A percentile compares a stretch with the other conserved stretches of the same genome.
These are phyloP conservation scores for Leptinotarsa tumamoca DNA, from an alignment of 2,888 invertebrate genomes.

Conservation along the genomic window DNA sequence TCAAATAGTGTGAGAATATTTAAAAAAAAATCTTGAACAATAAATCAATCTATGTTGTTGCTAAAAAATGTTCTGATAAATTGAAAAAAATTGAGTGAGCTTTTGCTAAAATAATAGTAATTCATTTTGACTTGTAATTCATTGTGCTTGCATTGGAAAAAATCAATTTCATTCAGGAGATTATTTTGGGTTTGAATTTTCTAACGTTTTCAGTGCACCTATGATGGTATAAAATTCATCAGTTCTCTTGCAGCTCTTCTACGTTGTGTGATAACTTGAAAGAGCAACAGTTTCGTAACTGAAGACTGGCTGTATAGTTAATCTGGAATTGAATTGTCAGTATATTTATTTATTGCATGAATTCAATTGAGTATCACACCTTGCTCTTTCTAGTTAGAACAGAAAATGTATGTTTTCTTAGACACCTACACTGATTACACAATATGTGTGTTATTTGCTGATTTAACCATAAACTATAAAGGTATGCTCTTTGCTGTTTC, in stretches of 20 bases:
- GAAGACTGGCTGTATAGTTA: not conserved
- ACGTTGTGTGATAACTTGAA: not conserved
- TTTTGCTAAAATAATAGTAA: no score
- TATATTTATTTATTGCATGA: not conserved
- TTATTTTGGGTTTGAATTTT: no score
- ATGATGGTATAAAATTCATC: not conserved
- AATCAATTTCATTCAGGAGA: no score
- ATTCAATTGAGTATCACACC: not conserved
- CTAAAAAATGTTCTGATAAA: no score
- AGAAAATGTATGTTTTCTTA: not conserved
- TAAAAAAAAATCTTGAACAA: no score
- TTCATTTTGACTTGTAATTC: no score
- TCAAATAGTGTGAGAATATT: no score
- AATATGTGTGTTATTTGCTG: slow-evolving; percentile 3
- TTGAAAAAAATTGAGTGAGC: no score
- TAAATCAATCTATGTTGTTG: no score
- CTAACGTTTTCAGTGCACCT: not conserved
- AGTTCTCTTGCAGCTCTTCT: not conserved
- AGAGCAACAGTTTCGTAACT: not conserved
- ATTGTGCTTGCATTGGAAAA: no score
- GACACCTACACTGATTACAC: not conserved
- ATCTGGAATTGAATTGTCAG: not conserved
- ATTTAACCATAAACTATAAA: not conserved
- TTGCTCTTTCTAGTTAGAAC: slow-evolving; percentile 4
- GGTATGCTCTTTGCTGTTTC: slow-evolving; percentile 30